A percentile compares a stretch with the other conserved stretches of the same genome.
These are phyloP conservation scores for Dendrolimus kikuchii DNA, from an alignment of 1,140 invertebrate species.

Conservation along the genomic window DNA sequence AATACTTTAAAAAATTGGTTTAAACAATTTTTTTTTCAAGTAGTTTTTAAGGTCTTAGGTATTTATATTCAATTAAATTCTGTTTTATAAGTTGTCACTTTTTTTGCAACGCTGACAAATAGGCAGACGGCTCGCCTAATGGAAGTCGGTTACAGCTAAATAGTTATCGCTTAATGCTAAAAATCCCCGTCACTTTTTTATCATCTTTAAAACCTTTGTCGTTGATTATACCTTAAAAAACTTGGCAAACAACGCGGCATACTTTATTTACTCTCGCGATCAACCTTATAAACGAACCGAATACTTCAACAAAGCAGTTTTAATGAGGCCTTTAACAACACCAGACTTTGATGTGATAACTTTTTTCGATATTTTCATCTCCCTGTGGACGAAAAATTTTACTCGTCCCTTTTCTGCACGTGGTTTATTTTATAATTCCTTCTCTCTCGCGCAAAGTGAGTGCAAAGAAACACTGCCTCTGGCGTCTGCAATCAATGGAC, in stretches of 20 bases:
- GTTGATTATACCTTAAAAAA: too few species aligned
- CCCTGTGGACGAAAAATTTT: constrained; percentile 40
- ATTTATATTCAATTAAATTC: too few species aligned
- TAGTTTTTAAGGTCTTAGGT: too few species aligned
- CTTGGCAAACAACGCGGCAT: neutral
- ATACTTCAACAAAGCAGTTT: constrained; percentile 65
- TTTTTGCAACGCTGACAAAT: too few species aligned
- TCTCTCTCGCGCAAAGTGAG: constrained; percentile 33
- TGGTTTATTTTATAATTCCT: constrained; percentile 11
- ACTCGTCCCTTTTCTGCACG: constrained; percentile 25
- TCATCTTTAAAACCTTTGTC: too few species aligned
- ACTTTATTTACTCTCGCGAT: constrained; percentile 47
- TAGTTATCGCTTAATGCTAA: too few species aligned
- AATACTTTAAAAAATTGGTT: too few species aligned
- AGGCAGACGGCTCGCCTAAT: too few species aligned
- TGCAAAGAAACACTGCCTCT: constrained; percentile 45
- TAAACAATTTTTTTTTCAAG: too few species aligned
- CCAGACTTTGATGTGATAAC: constrained; percentile 62
- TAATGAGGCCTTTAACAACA: constrained; percentile 63
- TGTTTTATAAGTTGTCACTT: too few species aligned
- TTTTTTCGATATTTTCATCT: constrained; percentile 67
- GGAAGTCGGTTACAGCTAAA: too few species aligned
- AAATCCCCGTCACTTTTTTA: too few species aligned
- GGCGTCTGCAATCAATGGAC: constrained; percentile 66
- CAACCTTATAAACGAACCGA: constrained; percentile 59